Evolutionary conservation across 2,113 vertebrate genomes (phyloP).

Genomic region (Pteropus alecto): DNA sequence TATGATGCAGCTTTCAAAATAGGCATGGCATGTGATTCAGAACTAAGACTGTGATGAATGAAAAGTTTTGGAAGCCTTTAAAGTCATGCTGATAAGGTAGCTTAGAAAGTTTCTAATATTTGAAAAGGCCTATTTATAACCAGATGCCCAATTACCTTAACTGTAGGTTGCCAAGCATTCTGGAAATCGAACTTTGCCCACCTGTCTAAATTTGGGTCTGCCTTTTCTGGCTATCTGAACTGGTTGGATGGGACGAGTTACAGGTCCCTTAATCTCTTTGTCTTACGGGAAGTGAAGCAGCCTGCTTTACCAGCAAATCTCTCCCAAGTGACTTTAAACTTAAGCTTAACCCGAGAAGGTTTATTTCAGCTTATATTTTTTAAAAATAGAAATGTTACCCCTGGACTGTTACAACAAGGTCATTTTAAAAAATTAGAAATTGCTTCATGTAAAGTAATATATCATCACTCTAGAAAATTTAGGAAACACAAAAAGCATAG

Average conservation of each 20-base stretch:
- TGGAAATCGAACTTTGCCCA: background rate
- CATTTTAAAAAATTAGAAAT: background rate
- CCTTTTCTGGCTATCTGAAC: background rate
- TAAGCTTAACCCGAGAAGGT: background rate
- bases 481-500: slow-evolving; percentile 19
- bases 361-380: background rate
- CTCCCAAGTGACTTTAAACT: slow-evolving; percentile 26
- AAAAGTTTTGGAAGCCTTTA: background rate
- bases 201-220: background rate
- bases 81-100: background rate
- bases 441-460: background rate
- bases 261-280: background rate
- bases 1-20: background rate
- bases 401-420: background rate
- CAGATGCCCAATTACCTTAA: background rate
- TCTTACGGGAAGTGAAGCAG: background rate
- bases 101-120: background rate
- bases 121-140: background rate
- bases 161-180: background rate
- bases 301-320: background rate
- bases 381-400: background rate
- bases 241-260: background rate
- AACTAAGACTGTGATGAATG: background rate
- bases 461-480: slow-evolving; percentile 7
- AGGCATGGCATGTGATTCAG: background rate